Base-by-base conservation (phyloP, 1,140 invertebrate genomes). In the Pseudomyrmex dendroicus region DNA sequence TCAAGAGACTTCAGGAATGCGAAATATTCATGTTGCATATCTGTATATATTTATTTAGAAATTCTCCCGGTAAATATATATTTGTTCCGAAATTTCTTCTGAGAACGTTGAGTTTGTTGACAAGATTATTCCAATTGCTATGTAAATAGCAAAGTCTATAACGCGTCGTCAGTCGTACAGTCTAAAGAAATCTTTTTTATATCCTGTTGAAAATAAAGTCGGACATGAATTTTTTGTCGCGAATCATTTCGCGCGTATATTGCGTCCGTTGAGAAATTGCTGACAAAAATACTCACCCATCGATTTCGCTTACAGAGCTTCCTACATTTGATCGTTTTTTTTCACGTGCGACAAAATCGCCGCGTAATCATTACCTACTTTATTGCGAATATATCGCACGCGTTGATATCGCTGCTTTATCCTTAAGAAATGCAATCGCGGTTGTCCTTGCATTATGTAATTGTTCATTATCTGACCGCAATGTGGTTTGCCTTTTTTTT, bases 191-290 rank as follows among this genome's bases (percentile, higher is more conserved):
- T 44, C 57, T 78, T 62, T 22, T 83, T 70, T 70, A 52, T 76
- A 22, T 22, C 0, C 5, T 35, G 80, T 66, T 74, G 67, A 83
- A 88, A 89, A 89, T 89, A 86, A 35, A 89, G 22, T 84, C 67
- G 62, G 25, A 3, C 50, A 82, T 73, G 15, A 88, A 89, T 89
- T 88, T 84, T 86, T 84, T 82, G 84, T 35, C 66, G 15, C 20
- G 20, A 68, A 76, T n/a, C 64, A 46, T 12, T 13, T 20, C 13
- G 35, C 46, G 2, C 12, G 50, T 25, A 48, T 50, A 22, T 35
- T n/a, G 25, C 12, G 9, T 35, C 35, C 48, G 56, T 9, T 9
- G 15, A 82, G n/a, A n/a, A 56, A 56, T 8, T 54, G 15, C 15
- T n/a, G 76, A 67, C 73, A 15, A 52, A 87, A 85, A 88, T 85